Evolutionary conservation across 2,888 invertebrate species (phyloP), one percentile per base, ranked within the genome.

Genomic region (Acleris holmiana): DNA sequence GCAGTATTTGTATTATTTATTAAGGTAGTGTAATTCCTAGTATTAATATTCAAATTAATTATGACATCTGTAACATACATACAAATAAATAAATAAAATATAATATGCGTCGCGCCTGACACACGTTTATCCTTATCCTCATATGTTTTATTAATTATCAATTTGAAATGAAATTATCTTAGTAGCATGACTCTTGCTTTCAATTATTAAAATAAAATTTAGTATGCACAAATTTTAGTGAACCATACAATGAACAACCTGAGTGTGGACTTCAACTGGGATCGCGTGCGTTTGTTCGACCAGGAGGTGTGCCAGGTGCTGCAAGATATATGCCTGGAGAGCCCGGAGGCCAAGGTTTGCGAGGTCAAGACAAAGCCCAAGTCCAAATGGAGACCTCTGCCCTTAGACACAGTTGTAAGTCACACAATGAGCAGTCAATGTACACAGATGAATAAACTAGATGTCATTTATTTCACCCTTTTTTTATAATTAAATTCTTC

Each of bases 381-480:
- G 87, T 96, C 95, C 68, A 99, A 99, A 88, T 99, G 98, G 98
- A 94, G 99, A 69, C 99, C 99, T 2, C 84, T 96, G 61, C 98
- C 99, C 3, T 89, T 99, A 73, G 99, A 99, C 81, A 99, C 99
- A 35, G 96, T 99, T 71, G 97, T 97, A 91, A 93, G 95, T 93
- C 66, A 29, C 13, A 47, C 15, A 4, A 44, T n/a, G 6, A n/a
- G 17, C 5, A 44, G 44, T 6, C 7, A 6, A 17, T 44, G 15
- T 35, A 13, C 35, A 35, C 13, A 44, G 44, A 15, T 17, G 1
- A 44, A 44, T 44, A 4, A 44, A 41, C n/a, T 17, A 5, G n/a
- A n/a, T n/a, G 6, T 5, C 4, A 41, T 41, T 41, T n/a, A 13
- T n/a, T 15, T 41, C 2, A 41, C 41, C 41, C 5, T 15, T 15